These are phyloP conservation scores for Myiotriccus ornatus DNA, from an alignment of 2,797 vertebrate genomes.

Conservation along the genomic window DNA sequence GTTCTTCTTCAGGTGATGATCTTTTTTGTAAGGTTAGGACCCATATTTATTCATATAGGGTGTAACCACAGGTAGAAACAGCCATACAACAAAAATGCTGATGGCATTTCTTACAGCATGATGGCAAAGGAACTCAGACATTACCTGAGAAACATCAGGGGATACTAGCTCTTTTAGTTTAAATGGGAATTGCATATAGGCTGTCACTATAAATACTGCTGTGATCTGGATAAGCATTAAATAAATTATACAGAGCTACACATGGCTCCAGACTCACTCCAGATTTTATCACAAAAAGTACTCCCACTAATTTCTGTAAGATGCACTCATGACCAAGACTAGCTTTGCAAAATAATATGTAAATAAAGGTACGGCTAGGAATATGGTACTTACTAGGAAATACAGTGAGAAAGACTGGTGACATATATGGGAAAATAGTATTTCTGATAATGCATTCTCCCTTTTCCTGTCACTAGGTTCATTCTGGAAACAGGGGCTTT, in stretches of 20 bases:
- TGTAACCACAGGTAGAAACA: not conserved
- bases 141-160: not conserved
- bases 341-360: not conserved
- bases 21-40: not conserved
- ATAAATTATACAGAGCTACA: not conserved
- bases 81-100: not conserved
- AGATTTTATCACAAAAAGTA: not conserved
- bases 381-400: not conserved
- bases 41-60: not conserved
- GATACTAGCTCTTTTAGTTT: not conserved
- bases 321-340: not conserved
- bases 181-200: not conserved
- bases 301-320: not conserved
- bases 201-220: not conserved
- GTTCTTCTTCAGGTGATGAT: not conserved
- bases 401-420: not conserved
- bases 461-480: not conserved
- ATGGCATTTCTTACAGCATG: not conserved
- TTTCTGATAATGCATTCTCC: not conserved
- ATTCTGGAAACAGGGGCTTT: not conserved
- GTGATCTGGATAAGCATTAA: not conserved
- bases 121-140: not conserved
- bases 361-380: not conserved
- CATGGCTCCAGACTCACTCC: not conserved
- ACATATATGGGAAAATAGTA: not conserved